These are phyloP conservation scores for Haliclystus octoradiatus DNA, from an alignment of 30 jellyfish, hydroid and myxozoan species.

Conservation along the genomic window DNA sequence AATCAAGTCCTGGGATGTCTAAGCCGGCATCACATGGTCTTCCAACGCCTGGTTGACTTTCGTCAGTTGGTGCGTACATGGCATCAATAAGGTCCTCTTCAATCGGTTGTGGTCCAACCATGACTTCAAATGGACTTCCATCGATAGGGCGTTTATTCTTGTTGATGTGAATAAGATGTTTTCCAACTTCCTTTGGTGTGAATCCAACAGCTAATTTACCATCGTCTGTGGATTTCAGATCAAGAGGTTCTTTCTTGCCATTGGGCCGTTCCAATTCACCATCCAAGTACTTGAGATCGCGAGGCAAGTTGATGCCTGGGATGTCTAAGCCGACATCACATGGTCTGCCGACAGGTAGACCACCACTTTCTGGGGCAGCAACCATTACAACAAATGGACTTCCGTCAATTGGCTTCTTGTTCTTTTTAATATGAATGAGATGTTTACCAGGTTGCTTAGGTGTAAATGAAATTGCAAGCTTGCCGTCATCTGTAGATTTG, in stretches of 20 bases:
- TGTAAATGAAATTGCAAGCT: slow-evolving; percentile 76
- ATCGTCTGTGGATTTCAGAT: slow-evolving; percentile 61
- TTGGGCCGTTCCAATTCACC: slow-evolving; percentile 80
- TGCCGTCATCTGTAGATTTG: slow-evolving; percentile 82
- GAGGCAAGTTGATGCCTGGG: slow-evolving; percentile 43
- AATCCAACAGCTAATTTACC: slow-evolving; percentile 58
- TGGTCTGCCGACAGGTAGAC: slow-evolving; percentile 34
- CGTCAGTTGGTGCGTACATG: neutral
- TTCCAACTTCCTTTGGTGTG: slow-evolving; percentile 17
- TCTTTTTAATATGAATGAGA: slow-evolving; percentile 75
- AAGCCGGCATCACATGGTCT: slow-evolving; percentile 84
- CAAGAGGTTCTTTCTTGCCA: slow-evolving; percentile 74
- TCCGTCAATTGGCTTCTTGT: slow-evolving; percentile 71
- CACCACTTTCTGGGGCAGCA: slow-evolving; percentile 25
- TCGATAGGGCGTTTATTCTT: slow-evolving; percentile 54
- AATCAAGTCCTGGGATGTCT: slow-evolving; percentile 66
- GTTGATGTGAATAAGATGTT: slow-evolving; percentile 62
- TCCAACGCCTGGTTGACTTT: slow-evolving; percentile 59
- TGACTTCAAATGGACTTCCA: slow-evolving; percentile 63
- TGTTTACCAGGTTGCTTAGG: slow-evolving; percentile 91
- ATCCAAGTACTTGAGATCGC: slow-evolving; percentile 59
- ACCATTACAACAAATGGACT: slow-evolving; percentile 94
- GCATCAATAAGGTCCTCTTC: slow-evolving; percentile 15
- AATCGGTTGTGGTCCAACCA: slow-evolving; percentile 57
- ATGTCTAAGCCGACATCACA: slow-evolving; percentile 25